Base-by-base conservation (phyloP, 2,797 vertebrate genomes). In the Podargus strigoides region DNA sequence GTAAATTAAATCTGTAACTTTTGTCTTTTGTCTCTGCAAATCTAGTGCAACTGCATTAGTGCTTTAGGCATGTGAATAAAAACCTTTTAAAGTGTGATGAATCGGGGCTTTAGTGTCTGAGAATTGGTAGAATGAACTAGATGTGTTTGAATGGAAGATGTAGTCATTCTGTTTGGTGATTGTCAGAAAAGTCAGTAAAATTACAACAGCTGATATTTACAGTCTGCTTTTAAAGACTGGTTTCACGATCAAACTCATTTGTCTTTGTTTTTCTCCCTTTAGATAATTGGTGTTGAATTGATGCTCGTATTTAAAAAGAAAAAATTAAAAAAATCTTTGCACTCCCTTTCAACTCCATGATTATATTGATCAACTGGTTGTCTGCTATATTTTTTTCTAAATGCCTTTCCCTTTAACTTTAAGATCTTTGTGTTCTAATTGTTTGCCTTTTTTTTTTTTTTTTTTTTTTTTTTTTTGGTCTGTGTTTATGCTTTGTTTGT, bases 1-100 rank as follows among this genome's bases (percentile, higher is more conserved):
- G 34, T 79, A 73, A 85, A 87, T 69, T 56, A 79, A 53, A 87
- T 10, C 37, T 76, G 14, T 76, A 82, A 41, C 26, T 86, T 85
- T 42, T 0, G 0, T 26, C 23, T 62, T 77, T 30, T 69, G 28
- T 62, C 58, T 74, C 14, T 73, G 76, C 22, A 53, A 62, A 42
- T 73, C 14, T 47, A 34, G 22, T 47, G 18, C 27, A 58, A 17
- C 20, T 75, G 14, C 28, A 30, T 23, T 80, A 23, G 24, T 72
- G 79, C 12, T 79, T 72, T 64, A 41, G 11, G 55, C 9, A 10
- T 41, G 12, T 3, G 6, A 70, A 5, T 62, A 64, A 74, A 88
- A 56, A 6, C 12, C 26, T 73, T n/a, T 87, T 11, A 27, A 73
- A 0, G 0, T 47, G 26, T 52, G 36, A 16, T 30, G 22, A 44